Percentiles rank a stretch among this genome's conserved stretches.
These are phyloP conservation scores for Phymatocera aterrima DNA, from an alignment of 2,888 invertebrate species.

Conservation along the genomic window DNA sequence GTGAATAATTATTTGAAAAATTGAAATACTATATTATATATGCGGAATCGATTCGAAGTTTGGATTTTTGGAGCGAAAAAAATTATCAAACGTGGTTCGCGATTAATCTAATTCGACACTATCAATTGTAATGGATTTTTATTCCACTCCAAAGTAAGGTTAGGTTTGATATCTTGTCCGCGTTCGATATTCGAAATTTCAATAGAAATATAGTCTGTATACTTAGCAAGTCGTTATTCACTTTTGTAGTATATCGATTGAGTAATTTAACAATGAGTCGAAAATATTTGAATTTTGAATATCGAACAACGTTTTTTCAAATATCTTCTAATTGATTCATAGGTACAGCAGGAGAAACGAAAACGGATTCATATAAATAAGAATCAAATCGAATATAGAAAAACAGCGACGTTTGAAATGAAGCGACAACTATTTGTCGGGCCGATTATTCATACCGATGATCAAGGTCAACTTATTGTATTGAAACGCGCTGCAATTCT, in stretches of 20 bases:
- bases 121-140: neutral
- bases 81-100: neutral
- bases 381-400: neutral
- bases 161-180: neutral
- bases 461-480: slow-evolving; percentile 60
- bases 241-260: no score
- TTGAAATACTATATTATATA: neutral
- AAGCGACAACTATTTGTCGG: slow-evolving; percentile 63
- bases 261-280: no score
- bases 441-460: slow-evolving; percentile 63
- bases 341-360: neutral
- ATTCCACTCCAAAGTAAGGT: neutral
- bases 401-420: slow-evolving; percentile 52
- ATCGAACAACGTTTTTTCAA: neutral
- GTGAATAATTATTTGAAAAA: neutral
- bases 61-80: neutral
- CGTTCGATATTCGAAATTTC: neutral
- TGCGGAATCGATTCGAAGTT: neutral
- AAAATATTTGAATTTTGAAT: no score
- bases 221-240: no score
- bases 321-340: neutral
- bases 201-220: no score
- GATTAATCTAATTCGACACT: neutral
- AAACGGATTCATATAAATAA: neutral
- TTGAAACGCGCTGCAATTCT: slow-evolving; percentile 62